These are phyloP conservation scores for Sminthopsis crassicaudata DNA, from an alignment of 2,113 vertebrate genomes.

Conservation along the genomic window DNA sequence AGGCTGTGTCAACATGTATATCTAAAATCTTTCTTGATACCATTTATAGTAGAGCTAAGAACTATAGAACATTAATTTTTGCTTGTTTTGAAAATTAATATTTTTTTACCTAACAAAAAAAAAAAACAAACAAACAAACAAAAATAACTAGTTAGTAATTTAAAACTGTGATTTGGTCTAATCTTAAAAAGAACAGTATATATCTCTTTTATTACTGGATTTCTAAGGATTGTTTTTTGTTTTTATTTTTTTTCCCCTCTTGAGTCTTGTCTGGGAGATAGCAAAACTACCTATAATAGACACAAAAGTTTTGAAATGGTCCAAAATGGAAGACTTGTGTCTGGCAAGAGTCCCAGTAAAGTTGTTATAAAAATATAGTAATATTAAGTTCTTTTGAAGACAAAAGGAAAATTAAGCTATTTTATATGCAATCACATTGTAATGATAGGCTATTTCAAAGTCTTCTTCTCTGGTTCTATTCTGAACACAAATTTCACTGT, in stretches of 20 bases:
- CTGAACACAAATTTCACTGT: neutral
- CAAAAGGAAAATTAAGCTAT: neutral
- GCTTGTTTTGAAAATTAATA: neutral
- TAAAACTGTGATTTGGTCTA: too few species aligned
- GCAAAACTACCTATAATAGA: neutral
- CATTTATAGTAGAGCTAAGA: neutral
- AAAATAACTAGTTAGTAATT: too few species aligned
- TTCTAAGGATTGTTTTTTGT: neutral
- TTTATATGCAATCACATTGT: neutral
- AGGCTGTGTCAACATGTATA: neutral
- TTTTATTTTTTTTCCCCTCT: neutral
- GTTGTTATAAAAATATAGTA: slow-evolving; percentile 40
- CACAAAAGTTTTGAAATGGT: neutral
- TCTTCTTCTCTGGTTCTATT: neutral
- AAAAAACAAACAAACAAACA: too few species aligned
- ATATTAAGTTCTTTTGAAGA: neutral
- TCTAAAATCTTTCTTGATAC: neutral
- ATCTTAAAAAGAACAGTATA: neutral
- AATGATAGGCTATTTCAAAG: neutral
- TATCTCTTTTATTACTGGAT: neutral
- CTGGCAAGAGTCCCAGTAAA: neutral
- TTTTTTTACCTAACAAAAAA: neutral
- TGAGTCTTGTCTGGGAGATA: neutral
- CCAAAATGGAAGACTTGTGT: neutral
- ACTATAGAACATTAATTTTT: neutral